Conservation (phyloP, 1,140 invertebrate species). For the Neelides sp. region DNA sequence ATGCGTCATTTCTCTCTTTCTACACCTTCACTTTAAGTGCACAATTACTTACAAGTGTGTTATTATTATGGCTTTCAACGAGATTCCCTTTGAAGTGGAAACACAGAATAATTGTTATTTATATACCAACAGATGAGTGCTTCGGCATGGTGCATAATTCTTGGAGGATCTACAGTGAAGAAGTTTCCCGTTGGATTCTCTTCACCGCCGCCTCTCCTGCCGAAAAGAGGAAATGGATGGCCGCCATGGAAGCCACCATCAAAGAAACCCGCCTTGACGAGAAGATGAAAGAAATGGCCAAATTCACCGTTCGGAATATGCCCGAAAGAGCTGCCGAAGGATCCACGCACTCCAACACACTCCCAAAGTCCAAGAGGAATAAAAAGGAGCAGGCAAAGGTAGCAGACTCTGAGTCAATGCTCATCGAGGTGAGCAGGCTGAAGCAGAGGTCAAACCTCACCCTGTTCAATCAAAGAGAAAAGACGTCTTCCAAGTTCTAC, state of each 20-base stretch:
- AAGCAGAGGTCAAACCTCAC: slow-evolving; percentile 7
- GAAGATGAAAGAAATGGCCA: slow-evolving; percentile 18
- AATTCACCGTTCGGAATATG: not conserved
- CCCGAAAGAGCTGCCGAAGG: not conserved
- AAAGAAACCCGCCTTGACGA: slow-evolving; percentile 6
- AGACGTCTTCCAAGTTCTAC: slow-evolving; percentile 17
- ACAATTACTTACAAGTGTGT: not conserved
- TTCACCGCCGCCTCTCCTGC: slow-evolving; percentile 27
- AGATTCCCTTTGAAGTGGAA: too few relatives aligned
- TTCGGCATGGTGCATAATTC: slow-evolving; percentile 24
- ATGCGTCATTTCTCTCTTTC: slow-evolving; percentile 31
- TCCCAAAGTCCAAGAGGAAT: slow-evolving; percentile 19
- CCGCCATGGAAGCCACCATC: slow-evolving; percentile 24
- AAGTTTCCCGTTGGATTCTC: slow-evolving; percentile 18
- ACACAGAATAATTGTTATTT: not conserved
- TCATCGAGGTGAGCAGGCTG: slow-evolving; percentile 27
- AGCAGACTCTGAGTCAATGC: slow-evolving; percentile 20
- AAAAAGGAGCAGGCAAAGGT: not conserved
- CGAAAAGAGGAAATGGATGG: slow-evolving; percentile 31
- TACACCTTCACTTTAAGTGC: not conserved
- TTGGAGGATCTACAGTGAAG: slow-evolving; percentile 25
- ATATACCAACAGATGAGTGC: slow-evolving; percentile 18
- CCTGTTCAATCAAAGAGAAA: not conserved
- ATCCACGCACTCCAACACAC: slow-evolving; percentile 12
- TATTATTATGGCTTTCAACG: not conserved